Base-by-base conservation (phyloP, 2,888 invertebrate genomes). In the Oscheius myriophilus region DNA sequence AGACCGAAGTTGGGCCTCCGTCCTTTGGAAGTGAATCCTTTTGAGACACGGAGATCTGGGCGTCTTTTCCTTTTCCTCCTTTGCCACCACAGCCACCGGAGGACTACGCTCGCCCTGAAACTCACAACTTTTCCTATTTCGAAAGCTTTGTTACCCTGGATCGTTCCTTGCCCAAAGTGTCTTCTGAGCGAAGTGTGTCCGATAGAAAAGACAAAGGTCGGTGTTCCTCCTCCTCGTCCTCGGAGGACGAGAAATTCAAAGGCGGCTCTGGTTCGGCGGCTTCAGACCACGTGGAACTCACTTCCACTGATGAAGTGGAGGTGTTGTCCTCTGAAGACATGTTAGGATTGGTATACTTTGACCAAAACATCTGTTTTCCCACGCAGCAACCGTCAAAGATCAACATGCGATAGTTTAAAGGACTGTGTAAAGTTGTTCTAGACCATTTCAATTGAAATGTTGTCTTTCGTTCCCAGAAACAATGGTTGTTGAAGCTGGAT, bases 21-120 rank as follows among this genome's bases (percentile, higher is more conserved):
- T 77, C 23, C 73, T 59, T 65, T 75, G 77, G 64, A 79, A 79
- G 63, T 79, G 79, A 14, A 79, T 79, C 18, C 79, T 43, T 49
- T 79, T 79, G 45, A 79, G 64, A 45, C 79, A 79, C 14, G 79
- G 79, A 43, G 77, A 78, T 42, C 79, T 58, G 9, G 71, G 75
- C 11, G 78, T 71, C 46, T 76, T 76, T 21, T 49, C 52, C 42
- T 63, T 63, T 41, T 63, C 63, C 18, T 63, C 63, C 52, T 61
- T 61, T 26, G 46, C 61, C 33, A 61, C 61, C 49, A 49, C 46
- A 11, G 61, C 25, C 61, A 49, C 49, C 49, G 33, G 33, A 33
- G 33, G 33, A 33, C 33, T 33, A 3, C 33, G 33, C 9, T 33
- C 33, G 33, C 33, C 33, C 33, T 33, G 9, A 33, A 33, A 9